Percentiles rank a stretch among this genome's conserved stretches.
Conservation (phyloP, 2,888 invertebrate species). For the Tethea ocularis region DNA sequence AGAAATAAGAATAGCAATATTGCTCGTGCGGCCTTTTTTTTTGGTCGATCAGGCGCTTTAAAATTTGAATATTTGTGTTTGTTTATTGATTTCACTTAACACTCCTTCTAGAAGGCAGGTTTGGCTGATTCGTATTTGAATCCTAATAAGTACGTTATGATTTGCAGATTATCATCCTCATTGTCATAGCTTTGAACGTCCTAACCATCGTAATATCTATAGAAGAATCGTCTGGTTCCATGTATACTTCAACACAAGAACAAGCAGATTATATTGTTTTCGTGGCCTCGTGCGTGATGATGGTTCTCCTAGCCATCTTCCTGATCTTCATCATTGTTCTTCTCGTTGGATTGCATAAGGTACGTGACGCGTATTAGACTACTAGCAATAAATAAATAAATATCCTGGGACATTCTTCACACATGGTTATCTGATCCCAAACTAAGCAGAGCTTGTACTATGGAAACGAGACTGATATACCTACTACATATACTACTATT, state of each 20-base stretch:
- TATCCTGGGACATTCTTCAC: no score
- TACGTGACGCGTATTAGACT: slow-evolving; percentile 7
- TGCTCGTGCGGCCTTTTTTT: no score
- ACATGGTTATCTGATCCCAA: no score
- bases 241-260: background rate
- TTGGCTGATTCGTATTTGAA: no score
- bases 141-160: background rate
- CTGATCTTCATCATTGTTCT: slow-evolving; percentile 21
- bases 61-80: no score
- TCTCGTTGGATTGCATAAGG: slow-evolving; percentile 35
- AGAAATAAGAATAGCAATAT: no score
- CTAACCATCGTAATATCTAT: background rate
- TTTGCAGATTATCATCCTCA: slow-evolving; percentile 13
- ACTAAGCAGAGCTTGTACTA: no score
- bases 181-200: background rate
- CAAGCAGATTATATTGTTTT: background rate
- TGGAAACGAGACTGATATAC: no score
- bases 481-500: no score
- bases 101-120: background rate
- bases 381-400: no score
- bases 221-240: background rate
- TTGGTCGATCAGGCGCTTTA: no score
- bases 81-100: no score
- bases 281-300: slow-evolving; percentile 5
- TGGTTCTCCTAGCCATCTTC: slow-evolving; percentile 22